Base-by-base conservation (phyloP, 2,888 invertebrate genomes). In the Platycheirus albimanus region DNA sequence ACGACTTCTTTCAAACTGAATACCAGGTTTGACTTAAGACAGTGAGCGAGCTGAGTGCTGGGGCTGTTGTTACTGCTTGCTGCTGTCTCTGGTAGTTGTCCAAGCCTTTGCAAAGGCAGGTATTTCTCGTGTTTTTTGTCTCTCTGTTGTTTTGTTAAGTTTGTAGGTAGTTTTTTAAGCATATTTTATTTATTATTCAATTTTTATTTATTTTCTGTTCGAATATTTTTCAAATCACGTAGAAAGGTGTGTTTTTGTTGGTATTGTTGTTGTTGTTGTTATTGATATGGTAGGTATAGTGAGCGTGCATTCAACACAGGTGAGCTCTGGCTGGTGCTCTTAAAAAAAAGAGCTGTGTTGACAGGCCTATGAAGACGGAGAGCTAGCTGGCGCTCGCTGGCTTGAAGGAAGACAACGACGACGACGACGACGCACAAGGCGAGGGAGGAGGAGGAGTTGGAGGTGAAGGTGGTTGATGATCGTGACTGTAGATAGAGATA, bases 1-100 rank as follows among this genome's bases (percentile, higher is more conserved):
- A 84, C 79, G 79, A 56, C 84, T 84, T 84, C 84, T 79, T 84
- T 75, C 70, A 58, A 79, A 84, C 84, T 84, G 79, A 84, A 84
- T 84, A 64, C 84, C 84, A 70, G 79, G 51, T 70, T 72, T 74
- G n/a, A 66, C 52, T 78, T 72, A 71, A 58, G 71, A 74, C 69
- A 49, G 41, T 49, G 45, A 61, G 56, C 64, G 64, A 49, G 47
- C 33, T 30, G 66, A 30, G 43, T 36, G 30, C 10, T 24, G 24
- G 3, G 24, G 5, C 3, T 33, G 8, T 38, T 38, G 36, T 2
- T 20, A 41, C 36, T 51, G 41, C 3, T 6, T 28, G 52, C n/a
- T 30, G 36, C 6, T 10, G 45, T 4, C 30, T 30, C 1, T 36
- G 64, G 38, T 52, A n/a, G n/a, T n/a, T n/a, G 70, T 43, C 41